These are phyloP conservation scores for Lepidochrysops patricia DNA, from an alignment of 2,888 invertebrate species.

Conservation along the genomic window DNA sequence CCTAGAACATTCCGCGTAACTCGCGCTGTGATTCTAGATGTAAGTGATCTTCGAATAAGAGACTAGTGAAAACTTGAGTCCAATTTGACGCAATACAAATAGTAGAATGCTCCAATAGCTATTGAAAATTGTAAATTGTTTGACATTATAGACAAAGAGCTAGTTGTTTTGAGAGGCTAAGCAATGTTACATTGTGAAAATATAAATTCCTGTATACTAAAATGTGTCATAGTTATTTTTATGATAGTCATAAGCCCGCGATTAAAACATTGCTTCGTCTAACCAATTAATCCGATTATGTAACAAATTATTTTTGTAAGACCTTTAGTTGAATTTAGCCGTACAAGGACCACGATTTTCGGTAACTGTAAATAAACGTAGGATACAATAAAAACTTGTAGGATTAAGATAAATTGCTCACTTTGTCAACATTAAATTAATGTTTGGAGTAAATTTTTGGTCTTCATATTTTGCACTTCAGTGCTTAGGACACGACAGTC, in stretches of 20 bases:
- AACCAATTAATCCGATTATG: background rate
- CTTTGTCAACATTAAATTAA: background rate
- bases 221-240: constrained; percentile 10
- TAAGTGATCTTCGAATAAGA: constrained; percentile 31
- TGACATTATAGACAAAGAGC: constrained; percentile 12
- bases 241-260: background rate
- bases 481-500: no score
- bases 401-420: background rate
- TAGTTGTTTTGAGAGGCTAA: constrained; percentile 6
- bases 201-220: background rate
- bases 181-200: background rate
- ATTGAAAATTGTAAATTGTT: background rate
- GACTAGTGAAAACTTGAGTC: constrained; percentile 8
- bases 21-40: constrained; percentile 50
- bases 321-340: background rate
- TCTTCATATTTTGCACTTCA: background rate
- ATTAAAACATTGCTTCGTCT: constrained; percentile 8
- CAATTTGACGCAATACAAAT: constrained; percentile 11
- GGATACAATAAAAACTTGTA: constrained; percentile 3
- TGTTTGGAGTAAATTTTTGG: background rate
- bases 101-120: background rate
- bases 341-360: constrained; percentile 11
- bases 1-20: constrained; percentile 61
- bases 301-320: constrained; percentile 9
- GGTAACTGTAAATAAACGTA: constrained; percentile 13